phyloP scores from a whole-genome alignment of 2,888 invertebrate genomes.

The Orchestes rusci region DNA sequence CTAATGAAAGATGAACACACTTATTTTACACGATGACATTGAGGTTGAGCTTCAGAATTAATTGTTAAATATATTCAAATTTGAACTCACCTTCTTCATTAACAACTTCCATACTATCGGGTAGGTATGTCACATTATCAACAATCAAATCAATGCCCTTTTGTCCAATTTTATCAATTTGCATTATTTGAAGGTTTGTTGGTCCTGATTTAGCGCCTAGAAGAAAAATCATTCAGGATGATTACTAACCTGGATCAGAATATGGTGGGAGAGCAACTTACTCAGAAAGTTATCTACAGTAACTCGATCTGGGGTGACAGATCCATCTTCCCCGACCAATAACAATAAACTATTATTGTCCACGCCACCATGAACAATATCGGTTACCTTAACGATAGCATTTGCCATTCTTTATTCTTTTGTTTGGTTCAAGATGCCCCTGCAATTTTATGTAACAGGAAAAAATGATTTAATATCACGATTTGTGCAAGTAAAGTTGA shows the following conservation, averaged over 20 bases:
- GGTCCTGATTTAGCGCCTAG: constrained; percentile 31
- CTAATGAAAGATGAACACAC: too few relatives aligned
- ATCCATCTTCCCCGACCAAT: constrained; percentile 81
- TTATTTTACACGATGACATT: too few relatives aligned
- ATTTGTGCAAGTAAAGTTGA: too few relatives aligned
- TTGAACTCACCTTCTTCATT: constrained; percentile 21
- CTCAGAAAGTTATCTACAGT: constrained; percentile 73
- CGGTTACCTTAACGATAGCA: constrained; percentile 43
- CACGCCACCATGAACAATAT: constrained; percentile 40
- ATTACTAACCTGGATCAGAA: too few relatives aligned
- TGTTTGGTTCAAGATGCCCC: too few relatives aligned
- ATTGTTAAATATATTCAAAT: too few relatives aligned
- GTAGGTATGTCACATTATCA: constrained; percentile 44
- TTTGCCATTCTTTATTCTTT: constrained; percentile 38
- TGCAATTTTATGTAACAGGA: too few relatives aligned
- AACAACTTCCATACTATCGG: constrained; percentile 28
- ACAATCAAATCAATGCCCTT: constrained; percentile 40
- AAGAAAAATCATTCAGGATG: neutral
- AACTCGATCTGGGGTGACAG: constrained; percentile 72
- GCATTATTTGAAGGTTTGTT: constrained; percentile 40
- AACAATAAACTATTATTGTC: constrained; percentile 68
- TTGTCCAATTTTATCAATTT: constrained; percentile 40
- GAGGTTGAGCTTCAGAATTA: too few relatives aligned
- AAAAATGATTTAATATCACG: too few relatives aligned
- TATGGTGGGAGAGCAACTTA: too few relatives aligned